phyloP scores from a whole-genome alignment of 2,888 invertebrate species.

The Hoplodrina ambigua region DNA sequence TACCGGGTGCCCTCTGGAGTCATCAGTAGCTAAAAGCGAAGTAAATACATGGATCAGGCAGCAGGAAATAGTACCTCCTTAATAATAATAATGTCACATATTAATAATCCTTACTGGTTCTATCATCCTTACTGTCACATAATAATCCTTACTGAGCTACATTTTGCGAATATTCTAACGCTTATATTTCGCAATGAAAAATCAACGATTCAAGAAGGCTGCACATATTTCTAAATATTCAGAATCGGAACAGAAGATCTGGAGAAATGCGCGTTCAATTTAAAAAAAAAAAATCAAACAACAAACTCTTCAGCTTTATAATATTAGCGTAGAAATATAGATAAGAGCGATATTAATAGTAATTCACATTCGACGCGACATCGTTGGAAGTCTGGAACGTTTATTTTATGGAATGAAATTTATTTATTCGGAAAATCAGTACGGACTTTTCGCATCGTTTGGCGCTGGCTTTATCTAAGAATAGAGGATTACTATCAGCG shows the following conservation, averaged over 20 bases:
- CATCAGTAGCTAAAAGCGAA: slow-evolving; percentile 92
- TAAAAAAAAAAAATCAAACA: too few species aligned
- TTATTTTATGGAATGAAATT: slow-evolving; percentile 3
- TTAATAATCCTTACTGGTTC: not conserved
- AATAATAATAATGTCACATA: slow-evolving; percentile 3
- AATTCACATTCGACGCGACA: too few species aligned
- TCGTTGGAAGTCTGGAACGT: not conserved
- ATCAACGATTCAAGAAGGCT: not conserved
- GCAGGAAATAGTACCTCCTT: not conserved
- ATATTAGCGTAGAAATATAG: too few species aligned
- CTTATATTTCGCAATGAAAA: slow-evolving; percentile 11
- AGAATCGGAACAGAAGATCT: too few species aligned
- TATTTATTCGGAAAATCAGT: not conserved
- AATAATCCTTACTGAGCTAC: not conserved
- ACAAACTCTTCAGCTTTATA: too few species aligned
- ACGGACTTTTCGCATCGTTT: slow-evolving; percentile 5
- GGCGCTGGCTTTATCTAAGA: slow-evolving; percentile 19
- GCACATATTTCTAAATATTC: too few species aligned
- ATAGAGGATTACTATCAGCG: slow-evolving; percentile 6
- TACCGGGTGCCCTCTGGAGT: slow-evolving; percentile 98
- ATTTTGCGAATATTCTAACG: slow-evolving; percentile 22
- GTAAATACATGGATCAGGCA: slow-evolving; percentile 1
- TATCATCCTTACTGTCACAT: too few species aligned
- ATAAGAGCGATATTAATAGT: too few species aligned
- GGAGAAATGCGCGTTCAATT: too few species aligned